Base-by-base conservation (phyloP, 2,888 invertebrate species). In the Nomada ferruginata region DNA sequence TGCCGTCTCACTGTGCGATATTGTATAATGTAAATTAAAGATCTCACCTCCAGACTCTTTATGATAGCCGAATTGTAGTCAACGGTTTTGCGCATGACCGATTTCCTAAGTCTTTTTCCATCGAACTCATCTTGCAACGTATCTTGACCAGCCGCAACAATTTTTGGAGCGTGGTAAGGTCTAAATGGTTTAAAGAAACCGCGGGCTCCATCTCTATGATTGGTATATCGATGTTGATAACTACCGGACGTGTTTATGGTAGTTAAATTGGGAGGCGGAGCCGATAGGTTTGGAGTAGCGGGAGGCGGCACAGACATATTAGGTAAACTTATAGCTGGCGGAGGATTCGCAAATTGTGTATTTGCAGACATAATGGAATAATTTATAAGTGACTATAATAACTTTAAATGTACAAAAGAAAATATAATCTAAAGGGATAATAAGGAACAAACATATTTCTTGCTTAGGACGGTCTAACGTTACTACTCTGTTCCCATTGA, bases 31-130 rank as follows among this genome's bases (percentile, higher is more conserved):
- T 11, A 36, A 44, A 36, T 18, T 44, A 10, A 68, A 9, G 13
- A 36, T n/a, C 42, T 94, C 94, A 97, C 97, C 96, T 99, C 98
- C 90, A 99, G 94, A 91, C 97, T 97, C 94, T 97, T 97, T 82
- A 99, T 97, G 91, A 99, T 97, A 53, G 99, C 96, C 26, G 98
- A 97, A 95, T 99, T 99, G 94, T 99, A 99, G 95, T 99, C 99
- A 73, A 99, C 98, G 50, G 99, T 99, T 95, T 99, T 99, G 89
- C 99, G 95, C 96, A 99, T 98, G 85, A 99, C 98, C 89, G 98
- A 98, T 95, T 99, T 99, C 91, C 99, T 95, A 90, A 99, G 95
- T 86, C 98, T 96, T 95, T 99, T 98, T 79, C 99, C 99, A 95
- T 99, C 99, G 93, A 98, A 98, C 94, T 98, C 98, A 91, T 97